phyloP scores from a whole-genome alignment of 2,113 vertebrate species.

The Stigmatopora argus region DNA sequence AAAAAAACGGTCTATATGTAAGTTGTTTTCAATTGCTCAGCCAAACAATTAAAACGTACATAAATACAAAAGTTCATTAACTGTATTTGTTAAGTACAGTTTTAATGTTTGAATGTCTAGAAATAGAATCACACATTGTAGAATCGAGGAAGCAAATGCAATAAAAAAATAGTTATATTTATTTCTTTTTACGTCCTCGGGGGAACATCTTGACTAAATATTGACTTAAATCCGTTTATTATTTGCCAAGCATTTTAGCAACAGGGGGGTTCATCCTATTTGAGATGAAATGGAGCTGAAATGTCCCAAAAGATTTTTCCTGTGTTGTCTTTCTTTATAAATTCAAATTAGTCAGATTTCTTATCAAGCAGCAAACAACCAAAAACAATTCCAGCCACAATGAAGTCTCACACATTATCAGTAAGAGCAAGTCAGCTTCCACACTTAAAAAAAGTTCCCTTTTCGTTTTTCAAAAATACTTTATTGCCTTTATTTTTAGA shows the following conservation, averaged over 20 bases:
- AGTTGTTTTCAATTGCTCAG: too few species aligned
- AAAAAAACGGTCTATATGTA: too few species aligned
- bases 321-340: neutral
- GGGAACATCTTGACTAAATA: too few species aligned
- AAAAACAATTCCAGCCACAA: neutral
- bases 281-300: neutral
- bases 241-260: neutral
- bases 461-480: neutral
- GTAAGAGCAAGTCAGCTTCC: neutral
- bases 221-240: neutral
- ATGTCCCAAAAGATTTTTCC: neutral
- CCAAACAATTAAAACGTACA: too few species aligned
- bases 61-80: too few species aligned
- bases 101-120: too few species aligned
- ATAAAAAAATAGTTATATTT: too few species aligned
- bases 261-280: neutral
- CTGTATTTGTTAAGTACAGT: too few species aligned
- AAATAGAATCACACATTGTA: too few species aligned
- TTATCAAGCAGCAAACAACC: slow-evolving; percentile 58
- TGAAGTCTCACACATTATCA: neutral
- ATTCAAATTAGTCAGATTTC: slow-evolving; percentile 74
- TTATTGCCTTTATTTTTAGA: neutral
- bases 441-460: neutral
- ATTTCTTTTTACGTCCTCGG: too few species aligned
- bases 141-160: too few species aligned